Conservation (phyloP, 2,888 invertebrate species). For the Mythimna lalbum region DNA sequence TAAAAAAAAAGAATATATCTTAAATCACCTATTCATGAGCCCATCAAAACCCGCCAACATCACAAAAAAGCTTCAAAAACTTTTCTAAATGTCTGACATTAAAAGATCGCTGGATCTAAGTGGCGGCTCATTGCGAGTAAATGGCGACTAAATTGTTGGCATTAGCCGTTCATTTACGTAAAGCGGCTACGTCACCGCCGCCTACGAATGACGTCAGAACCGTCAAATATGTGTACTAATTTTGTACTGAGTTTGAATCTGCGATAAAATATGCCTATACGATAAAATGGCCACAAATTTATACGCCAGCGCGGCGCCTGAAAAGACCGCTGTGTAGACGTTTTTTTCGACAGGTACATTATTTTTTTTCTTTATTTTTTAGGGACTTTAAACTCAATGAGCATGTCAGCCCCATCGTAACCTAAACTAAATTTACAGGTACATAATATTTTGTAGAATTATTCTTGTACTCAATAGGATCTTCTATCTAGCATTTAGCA, state of each 20-base stretch:
- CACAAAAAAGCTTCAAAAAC: slow-evolving; percentile 16
- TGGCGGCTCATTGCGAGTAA: slow-evolving; percentile 48
- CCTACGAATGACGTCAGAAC: slow-evolving; percentile 53
- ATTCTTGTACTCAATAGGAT: no score
- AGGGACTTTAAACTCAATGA: no score
- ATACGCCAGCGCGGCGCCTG: no score
- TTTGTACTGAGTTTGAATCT: slow-evolving; percentile 18
- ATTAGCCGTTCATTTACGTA: slow-evolving; percentile 57
- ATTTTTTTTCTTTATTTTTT: no score
- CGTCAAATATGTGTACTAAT: slow-evolving; percentile 27
- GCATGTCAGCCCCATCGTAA: no score
- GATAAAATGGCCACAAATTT: neutral
- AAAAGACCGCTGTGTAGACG: no score
- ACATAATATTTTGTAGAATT: no score
- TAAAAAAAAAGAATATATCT: no score
- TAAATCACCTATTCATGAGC: neutral
- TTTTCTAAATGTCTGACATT: slow-evolving; percentile 30
- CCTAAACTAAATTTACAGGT: no score
- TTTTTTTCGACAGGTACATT: no score
- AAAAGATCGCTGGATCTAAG: slow-evolving; percentile 44
- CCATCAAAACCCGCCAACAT: slow-evolving; percentile 5
- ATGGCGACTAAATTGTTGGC: slow-evolving; percentile 58
- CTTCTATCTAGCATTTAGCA: no score
- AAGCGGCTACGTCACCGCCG: slow-evolving; percentile 51
- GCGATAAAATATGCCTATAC: neutral